phyloP scores from a whole-genome alignment of 2,888 invertebrate genomes.

The Lepidonotus clava region DNA sequence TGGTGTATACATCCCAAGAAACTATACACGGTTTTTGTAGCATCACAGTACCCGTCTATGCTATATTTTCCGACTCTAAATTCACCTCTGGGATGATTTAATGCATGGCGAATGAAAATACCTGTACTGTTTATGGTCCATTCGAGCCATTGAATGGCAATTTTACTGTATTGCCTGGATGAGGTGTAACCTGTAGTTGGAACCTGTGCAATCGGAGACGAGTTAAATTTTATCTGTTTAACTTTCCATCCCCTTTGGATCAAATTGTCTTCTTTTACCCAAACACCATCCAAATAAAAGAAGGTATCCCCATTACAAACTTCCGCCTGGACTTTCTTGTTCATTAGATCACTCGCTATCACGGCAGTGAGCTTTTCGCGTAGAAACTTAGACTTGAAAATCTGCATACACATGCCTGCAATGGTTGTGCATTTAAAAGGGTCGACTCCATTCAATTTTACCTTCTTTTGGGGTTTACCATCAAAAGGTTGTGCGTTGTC shows the following conservation, averaged over 20 bases:
- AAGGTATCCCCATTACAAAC: not conserved
- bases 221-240: not conserved
- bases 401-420: conserved; percentile 60
- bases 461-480: too few species aligned
- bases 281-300: not conserved
- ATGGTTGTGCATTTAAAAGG: conserved; percentile 63
- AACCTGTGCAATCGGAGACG: conserved; percentile 60
- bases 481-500: too few species aligned
- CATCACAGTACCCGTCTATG: conserved; percentile 62
- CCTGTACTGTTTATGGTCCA: conserved; percentile 53
- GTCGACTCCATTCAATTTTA: conserved; percentile 53
- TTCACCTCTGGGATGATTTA: conserved; percentile 58
- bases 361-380: not conserved
- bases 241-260: not conserved
- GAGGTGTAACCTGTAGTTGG: conserved; percentile 58
- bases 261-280: not conserved
- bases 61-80: conserved; percentile 53
- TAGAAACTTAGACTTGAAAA: conserved; percentile 59
- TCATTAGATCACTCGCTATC: not conserved
- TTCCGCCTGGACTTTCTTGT: not conserved
- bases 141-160: conserved; percentile 62
- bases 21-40: conserved; percentile 60
- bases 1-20: conserved; percentile 66
- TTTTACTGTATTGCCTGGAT: conserved; percentile 51
- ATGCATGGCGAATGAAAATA: conserved; percentile 56